phyloP scores from a whole-genome alignment of 2,888 invertebrate genomes.

The Kuschelorhynchus macadamiae region DNA sequence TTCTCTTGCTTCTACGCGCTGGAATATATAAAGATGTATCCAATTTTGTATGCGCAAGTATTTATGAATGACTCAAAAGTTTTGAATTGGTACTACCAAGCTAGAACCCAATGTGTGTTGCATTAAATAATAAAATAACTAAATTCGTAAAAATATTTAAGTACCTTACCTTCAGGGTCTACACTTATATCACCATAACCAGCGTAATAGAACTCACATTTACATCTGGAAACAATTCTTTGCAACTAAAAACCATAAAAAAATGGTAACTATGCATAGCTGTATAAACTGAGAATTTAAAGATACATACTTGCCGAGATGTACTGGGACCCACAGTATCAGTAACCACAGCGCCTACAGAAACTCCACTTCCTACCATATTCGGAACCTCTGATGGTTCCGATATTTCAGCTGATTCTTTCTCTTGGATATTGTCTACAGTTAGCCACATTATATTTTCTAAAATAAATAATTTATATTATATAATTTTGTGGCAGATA shows the following conservation, averaged over 20 bases:
- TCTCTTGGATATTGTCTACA: conserved; percentile 92
- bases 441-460: conserved; percentile 98
- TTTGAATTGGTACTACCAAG: no score
- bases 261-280: not conserved
- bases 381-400: conserved; percentile 85
- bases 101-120: no score
- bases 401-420: conserved; percentile 82
- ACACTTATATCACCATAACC: conserved; percentile 89
- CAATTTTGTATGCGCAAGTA: no score
- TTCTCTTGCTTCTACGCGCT: no score
- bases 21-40: no score
- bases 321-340: conserved; percentile 88
- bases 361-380: conserved; percentile 93
- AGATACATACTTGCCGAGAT: conserved; percentile 67
- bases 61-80: no score
- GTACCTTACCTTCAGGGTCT: conserved; percentile 71
- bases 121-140: no score
- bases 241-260: conserved; percentile 77
- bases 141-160: no score
- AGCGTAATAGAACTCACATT: conserved; percentile 98
- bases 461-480: conserved; percentile 64
- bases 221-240: conserved; percentile 96
- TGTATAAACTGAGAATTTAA: not conserved
- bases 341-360: conserved; percentile 96
- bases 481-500: no score